These are phyloP conservation scores for Takifugu flavidus DNA, from an alignment of 2,113 vertebrate species.

Conservation along the genomic window DNA sequence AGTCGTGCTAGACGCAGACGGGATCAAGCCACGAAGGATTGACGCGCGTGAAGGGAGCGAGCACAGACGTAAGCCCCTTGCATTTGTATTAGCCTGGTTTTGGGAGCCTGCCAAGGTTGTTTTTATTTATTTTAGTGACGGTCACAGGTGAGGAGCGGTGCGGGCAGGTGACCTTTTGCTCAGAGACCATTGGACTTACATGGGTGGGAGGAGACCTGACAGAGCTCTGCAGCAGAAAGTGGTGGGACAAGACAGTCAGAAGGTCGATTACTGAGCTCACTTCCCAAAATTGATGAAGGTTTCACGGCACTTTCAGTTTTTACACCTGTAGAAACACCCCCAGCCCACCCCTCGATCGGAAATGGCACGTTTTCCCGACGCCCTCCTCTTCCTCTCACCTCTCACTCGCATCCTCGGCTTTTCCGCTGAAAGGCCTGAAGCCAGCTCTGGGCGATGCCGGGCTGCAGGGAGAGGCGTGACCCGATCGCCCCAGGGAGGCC, in stretches of 20 bases:
- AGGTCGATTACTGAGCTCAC: neutral
- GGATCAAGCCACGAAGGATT: constrained; percentile 1
- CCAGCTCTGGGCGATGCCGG: constrained; percentile 58
- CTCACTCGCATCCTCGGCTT: constrained; percentile 73
- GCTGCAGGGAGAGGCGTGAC: constrained; percentile 78
- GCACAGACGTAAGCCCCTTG: constrained; percentile 15
- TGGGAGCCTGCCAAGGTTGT: neutral
- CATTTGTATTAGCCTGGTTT: constrained; percentile 9
- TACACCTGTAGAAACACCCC: neutral
- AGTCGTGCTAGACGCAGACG: constrained; percentile 23
- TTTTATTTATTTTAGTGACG: constrained; percentile 15
- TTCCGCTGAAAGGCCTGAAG: constrained; percentile 69
- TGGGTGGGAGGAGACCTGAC: constrained; percentile 61
- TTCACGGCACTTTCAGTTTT: neutral
- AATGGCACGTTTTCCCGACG: neutral
- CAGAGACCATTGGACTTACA: constrained; percentile 64
- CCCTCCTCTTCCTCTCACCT: constrained; percentile 73
- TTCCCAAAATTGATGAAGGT: neutral
- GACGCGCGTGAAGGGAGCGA: neutral
- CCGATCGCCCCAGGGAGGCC: constrained; percentile 79
- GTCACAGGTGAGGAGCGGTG: neutral
- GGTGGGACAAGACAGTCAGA: constrained; percentile 32
- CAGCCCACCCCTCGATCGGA: neutral
- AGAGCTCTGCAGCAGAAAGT: constrained; percentile 61
- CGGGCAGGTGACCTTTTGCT: constrained; percentile 7